Evolutionary conservation across 2,113 vertebrate species (phyloP), one percentile per base, ranked within the genome.

Genomic region (Pluvialis apricaria): DNA sequence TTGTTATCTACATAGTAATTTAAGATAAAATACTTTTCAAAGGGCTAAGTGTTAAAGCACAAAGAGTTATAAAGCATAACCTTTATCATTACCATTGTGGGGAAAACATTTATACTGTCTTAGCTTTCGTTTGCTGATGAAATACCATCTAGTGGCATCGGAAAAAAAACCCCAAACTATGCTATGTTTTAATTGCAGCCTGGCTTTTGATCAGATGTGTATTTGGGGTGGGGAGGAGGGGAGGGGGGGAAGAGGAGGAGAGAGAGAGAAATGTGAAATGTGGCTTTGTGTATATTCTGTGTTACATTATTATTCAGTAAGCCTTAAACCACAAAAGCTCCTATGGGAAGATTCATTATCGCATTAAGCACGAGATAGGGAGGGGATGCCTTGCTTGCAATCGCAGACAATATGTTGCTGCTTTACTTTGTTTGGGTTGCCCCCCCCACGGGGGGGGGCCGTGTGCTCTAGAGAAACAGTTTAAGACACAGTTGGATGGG

Each of bases 351-450:
- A 86, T 90, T 94, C 97, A 84, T 96, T 97, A 95, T 75, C 44
- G 49, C 96, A 95, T 96, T 96, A 96, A 96, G 95, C 86, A 77
- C 5, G 6, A 97, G 96, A 80, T 88, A 85, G 92, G 96, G 86
- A 96, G 85, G 97, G 96, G 96, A 96, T 92, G 98, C 93, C 96
- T 97, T 25, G 91, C 94, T 97, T 96, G 96, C 92, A 96, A 97
- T 71, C 66, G 1, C 58, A 96, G 94, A 82, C 73, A 88, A n/a
- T 72, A 38, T 93, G 66, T 77, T 93, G 95, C 90, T 97, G 95
- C 92, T 97, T 97, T 57, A 94, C 95, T 92, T 90, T 95, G 88
- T 85, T 96, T 93, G 91, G 92, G 94, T 84, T 84, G 86, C 29
- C 31, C 9, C 8, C 9, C 10, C n/a, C n/a, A n/a, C n/a, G n/a